Evolutionary conservation across 1,140 invertebrate genomes (phyloP).

Genomic region (Pseudobourletiella spinata): DNA sequence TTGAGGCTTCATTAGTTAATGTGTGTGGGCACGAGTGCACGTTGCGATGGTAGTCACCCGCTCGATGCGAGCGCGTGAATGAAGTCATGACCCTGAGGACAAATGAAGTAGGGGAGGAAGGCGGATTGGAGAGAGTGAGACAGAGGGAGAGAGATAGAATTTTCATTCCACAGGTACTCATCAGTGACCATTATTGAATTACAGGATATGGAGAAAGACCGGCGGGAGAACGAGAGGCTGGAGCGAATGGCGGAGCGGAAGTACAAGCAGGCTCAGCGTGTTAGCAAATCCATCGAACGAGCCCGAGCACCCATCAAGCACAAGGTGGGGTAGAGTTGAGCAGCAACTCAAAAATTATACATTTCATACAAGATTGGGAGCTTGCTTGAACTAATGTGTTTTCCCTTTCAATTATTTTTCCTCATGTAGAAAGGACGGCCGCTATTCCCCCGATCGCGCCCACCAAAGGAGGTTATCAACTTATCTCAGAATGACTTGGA

Average conservation of each 20-base stretch:
- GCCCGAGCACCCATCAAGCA: slow-evolving; percentile 22
- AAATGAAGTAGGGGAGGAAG: too few relatives aligned
- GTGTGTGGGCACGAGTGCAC: too few relatives aligned
- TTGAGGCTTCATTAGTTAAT: too few relatives aligned
- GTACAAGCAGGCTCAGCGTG: slow-evolving; percentile 11
- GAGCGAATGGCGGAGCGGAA: slow-evolving; percentile 17
- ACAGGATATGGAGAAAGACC: slow-evolving; percentile 33
- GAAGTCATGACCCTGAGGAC: too few relatives aligned
- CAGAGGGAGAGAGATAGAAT: too few relatives aligned
- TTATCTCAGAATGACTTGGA: slow-evolving; percentile 31
- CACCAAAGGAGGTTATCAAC: slow-evolving; percentile 19
- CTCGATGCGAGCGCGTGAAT: too few relatives aligned
- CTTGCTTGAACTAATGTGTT: not conserved
- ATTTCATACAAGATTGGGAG: not conserved
- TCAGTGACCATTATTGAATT: too few relatives aligned
- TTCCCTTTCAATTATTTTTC: too few relatives aligned
- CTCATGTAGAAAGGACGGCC: slow-evolving; percentile 27
- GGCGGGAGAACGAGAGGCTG: slow-evolving; percentile 25
- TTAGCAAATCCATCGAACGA: slow-evolving; percentile 13
- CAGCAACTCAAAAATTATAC: not conserved
- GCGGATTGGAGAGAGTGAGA: too few relatives aligned
- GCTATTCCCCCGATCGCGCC: slow-evolving; percentile 18
- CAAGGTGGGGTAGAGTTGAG: slow-evolving; percentile 16
- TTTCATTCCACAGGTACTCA: too few relatives aligned
- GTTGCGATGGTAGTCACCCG: too few relatives aligned